Evolutionary conservation across 2,797 vertebrate genomes (phyloP).

Genomic region (Arnoldichthys spilopterus): DNA sequence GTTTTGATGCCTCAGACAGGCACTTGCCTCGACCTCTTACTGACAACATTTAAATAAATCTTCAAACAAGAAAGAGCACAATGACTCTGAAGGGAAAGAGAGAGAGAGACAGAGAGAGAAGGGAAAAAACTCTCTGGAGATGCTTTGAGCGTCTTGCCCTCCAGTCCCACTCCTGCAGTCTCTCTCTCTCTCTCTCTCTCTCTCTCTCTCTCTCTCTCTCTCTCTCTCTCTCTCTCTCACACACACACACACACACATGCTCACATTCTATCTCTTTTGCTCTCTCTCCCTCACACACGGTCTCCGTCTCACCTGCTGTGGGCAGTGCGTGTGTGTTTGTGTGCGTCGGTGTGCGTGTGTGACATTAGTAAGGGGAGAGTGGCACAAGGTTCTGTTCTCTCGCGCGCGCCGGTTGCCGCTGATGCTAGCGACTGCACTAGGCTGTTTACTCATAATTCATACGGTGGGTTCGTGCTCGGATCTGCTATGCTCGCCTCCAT

Average conservation of each 20-base stretch:
- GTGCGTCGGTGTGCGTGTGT: conserved; percentile 30
- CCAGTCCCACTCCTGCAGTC: conserved; percentile 49
- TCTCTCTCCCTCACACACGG: conserved; percentile 9
- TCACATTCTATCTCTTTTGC: conserved; percentile 36
- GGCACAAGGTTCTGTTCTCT: conserved; percentile 40
- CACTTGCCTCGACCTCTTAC: conserved; percentile 66
- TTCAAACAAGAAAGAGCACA: conserved; percentile 73
- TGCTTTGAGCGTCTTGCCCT: conserved; percentile 63
- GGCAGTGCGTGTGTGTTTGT: conserved; percentile 15
- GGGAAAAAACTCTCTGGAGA: conserved; percentile 60
- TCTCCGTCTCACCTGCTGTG: conserved; percentile 47
- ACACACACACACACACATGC: conserved; percentile 14
- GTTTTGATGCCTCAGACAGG: conserved; percentile 14
- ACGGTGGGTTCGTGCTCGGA: conserved; percentile 51
- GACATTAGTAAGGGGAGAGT: conserved; percentile 49
- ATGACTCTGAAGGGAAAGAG: conserved; percentile 49
- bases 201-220: conserved; percentile 7
- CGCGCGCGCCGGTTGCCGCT: conserved; percentile 51
- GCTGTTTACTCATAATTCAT: conserved; percentile 62
- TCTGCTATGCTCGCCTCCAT: conserved; percentile 92
- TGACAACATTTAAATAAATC: conserved; percentile 83
- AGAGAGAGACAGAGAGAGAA: conserved; percentile 68
- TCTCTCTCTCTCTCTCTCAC: conserved; percentile 15
- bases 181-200: conserved; percentile 41
- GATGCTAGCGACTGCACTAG: conserved; percentile 56